These are phyloP conservation scores for Schizotus pectinicornis DNA, from an alignment of 2,888 invertebrate genomes.

Conservation along the genomic window DNA sequence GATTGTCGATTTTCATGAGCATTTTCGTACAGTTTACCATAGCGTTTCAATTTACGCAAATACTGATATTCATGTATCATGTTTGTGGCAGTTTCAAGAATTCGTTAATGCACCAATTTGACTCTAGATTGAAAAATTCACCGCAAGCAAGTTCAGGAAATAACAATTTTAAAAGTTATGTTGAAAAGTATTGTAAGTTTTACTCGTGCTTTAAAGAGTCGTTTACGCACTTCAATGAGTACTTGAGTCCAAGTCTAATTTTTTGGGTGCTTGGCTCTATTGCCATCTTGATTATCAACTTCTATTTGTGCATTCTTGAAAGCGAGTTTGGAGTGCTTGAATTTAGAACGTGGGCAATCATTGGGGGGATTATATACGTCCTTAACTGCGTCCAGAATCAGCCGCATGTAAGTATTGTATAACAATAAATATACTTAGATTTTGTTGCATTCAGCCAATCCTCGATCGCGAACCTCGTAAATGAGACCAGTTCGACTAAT, in stretches of 20 bases:
- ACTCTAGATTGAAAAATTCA: background rate
- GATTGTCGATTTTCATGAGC: constrained; percentile 6
- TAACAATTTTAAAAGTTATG: background rate
- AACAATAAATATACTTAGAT: too few relatives aligned
- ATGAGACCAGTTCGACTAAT: too few relatives aligned
- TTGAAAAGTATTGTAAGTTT: constrained; percentile 6
- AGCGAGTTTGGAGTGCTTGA: constrained; percentile 8
- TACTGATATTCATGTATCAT: background rate
- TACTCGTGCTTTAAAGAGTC: constrained; percentile 3
- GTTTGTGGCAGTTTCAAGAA: constrained; percentile 5
- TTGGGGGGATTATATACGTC: constrained; percentile 1
- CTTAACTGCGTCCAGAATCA: constrained; percentile 5
- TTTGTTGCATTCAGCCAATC: too few relatives aligned
- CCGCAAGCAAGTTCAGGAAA: background rate
- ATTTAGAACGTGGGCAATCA: constrained; percentile 12
- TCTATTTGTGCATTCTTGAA: constrained; percentile 15
- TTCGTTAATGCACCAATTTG: constrained; percentile 5
- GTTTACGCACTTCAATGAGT: constrained; percentile 5
- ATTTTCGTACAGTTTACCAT: constrained; percentile 4
- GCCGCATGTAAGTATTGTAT: too few relatives aligned
- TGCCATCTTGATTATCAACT: constrained; percentile 17
- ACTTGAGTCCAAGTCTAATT: constrained; percentile 6
- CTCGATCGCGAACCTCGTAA: too few relatives aligned
- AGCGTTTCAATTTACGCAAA: constrained; percentile 12
- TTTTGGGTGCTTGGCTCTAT: constrained; percentile 12